Conservation (phyloP, 2,113 vertebrate genomes). For the Cairina moschata region DNA sequence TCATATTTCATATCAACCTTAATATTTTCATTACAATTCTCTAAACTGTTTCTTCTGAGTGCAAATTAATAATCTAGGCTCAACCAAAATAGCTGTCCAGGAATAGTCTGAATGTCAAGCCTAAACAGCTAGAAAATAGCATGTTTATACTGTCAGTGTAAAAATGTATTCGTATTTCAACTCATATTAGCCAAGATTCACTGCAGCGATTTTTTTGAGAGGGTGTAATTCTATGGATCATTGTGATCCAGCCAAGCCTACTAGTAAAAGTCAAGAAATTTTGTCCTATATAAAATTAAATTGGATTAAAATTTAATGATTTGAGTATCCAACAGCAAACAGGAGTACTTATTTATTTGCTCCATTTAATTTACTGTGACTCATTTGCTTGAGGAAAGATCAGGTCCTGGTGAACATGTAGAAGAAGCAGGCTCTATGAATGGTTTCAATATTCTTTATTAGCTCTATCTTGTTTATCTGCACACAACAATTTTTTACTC, state of each 20-base stretch:
- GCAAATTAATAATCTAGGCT: neutral
- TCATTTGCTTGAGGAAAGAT: neutral
- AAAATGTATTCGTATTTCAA: neutral
- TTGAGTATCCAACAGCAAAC: neutral
- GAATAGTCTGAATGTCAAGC: neutral
- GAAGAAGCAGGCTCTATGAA: neutral
- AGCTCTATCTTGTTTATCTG: neutral
- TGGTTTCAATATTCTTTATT: neutral
- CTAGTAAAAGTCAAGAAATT: neutral
- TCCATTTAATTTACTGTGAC: neutral
- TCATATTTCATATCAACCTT: neutral
- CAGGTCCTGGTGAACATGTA: neutral
- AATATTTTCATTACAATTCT: neutral
- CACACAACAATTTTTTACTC: neutral
- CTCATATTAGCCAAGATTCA: neutral
- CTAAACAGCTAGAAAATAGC: neutral
- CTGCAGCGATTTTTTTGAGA: neutral
- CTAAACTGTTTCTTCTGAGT: neutral
- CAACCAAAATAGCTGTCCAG: neutral
- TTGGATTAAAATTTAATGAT: neutral
- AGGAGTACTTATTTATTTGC: neutral
- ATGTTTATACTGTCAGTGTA: neutral
- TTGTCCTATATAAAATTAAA: neutral
- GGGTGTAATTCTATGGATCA: neutral
- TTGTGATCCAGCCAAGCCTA: neutral